These are phyloP conservation scores for Synanthedon vespiformis DNA, from an alignment of 2,888 invertebrate species.

Conservation along the genomic window DNA sequence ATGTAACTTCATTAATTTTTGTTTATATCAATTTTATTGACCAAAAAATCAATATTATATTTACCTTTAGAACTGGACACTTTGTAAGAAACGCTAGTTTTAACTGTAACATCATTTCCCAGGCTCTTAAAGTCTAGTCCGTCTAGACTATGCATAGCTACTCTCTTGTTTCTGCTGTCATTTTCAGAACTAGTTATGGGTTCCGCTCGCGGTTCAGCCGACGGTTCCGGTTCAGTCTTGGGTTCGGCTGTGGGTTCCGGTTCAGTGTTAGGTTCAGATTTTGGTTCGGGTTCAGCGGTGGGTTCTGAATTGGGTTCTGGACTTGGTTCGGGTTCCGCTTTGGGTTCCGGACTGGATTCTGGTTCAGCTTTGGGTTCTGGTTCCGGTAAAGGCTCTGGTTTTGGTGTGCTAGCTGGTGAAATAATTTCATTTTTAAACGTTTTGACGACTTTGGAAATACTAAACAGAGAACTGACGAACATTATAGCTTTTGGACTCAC, in stretches of 20 bases:
- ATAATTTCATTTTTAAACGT: background rate
- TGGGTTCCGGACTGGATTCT: constrained; percentile 18
- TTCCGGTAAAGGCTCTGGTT: constrained; percentile 47
- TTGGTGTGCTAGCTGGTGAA: constrained; percentile 10
- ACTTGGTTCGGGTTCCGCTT: constrained; percentile 39
- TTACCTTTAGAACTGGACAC: constrained; percentile 73
- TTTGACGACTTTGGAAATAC: background rate
- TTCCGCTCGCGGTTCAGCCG: constrained; percentile 32
- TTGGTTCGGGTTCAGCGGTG: constrained; percentile 46
- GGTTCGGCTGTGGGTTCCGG: constrained; percentile 48
- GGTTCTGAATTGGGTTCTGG: constrained; percentile 51
- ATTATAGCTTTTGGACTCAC: constrained; percentile 25
- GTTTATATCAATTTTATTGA: too few relatives aligned
- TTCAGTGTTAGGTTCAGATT: constrained; percentile 34
- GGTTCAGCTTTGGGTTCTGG: constrained; percentile 42
- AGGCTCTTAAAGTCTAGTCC: constrained; percentile 58
- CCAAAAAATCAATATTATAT: too few relatives aligned
- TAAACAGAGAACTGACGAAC: background rate
- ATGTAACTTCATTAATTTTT: too few relatives aligned
- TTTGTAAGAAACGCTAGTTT: constrained; percentile 83
- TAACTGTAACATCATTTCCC: constrained; percentile 77
- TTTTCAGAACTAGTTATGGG: constrained; percentile 26
- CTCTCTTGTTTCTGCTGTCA: constrained; percentile 67
- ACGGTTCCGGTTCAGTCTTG: constrained; percentile 35
- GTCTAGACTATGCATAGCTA: constrained; percentile 60